Evolutionary conservation across 2,888 invertebrate genomes (phyloP), one percentile per base, ranked within the genome.

Genomic region (Carabus problematicus): DNA sequence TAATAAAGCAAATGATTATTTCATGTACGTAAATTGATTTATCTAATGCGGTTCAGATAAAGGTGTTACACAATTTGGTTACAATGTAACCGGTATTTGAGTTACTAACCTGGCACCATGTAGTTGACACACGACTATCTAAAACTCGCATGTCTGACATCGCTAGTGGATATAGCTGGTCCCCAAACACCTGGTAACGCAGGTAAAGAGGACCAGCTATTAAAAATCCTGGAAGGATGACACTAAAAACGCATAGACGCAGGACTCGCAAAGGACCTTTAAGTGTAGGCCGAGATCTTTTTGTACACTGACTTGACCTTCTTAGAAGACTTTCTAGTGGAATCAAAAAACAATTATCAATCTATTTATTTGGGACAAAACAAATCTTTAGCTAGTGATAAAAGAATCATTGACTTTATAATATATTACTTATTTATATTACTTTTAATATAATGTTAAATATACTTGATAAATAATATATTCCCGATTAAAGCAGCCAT

Each of bases 141-240:
- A 92, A 85, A 69, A 92, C 83, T 71, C 91, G 81, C 87, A 91
- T 91, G 78, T 92, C 92, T 0, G 91, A 90, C 81, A 90, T 88
- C 18, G 89, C 88, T 77, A 92, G 83, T 0, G 91, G 90, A 76
- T 91, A 91, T 76, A 89, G 83, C 77, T 90, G 90, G 6, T 89
- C 87, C 12, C 87, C 87, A 78, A 88, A 91, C 14, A 91, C 89
- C 7, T 87, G 85, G 79, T 89, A 91, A 71, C 91, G 85, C 82
- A 92, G 82, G 76, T 91, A 91, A 29, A 92, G 81, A 0, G 91
- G 91, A 3, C 89, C 82, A 39, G 88, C 85, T 70, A 91, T 85
- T 67, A 91, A 84, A 40, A 87, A 64, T n/a, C 86, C 85, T 0
- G 92, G 92, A n/a, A 91, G 78, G 6, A 89, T 73, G 6, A 90